Base-by-base conservation (phyloP, 2,888 invertebrate species). In the Crematogaster levior region DNA sequence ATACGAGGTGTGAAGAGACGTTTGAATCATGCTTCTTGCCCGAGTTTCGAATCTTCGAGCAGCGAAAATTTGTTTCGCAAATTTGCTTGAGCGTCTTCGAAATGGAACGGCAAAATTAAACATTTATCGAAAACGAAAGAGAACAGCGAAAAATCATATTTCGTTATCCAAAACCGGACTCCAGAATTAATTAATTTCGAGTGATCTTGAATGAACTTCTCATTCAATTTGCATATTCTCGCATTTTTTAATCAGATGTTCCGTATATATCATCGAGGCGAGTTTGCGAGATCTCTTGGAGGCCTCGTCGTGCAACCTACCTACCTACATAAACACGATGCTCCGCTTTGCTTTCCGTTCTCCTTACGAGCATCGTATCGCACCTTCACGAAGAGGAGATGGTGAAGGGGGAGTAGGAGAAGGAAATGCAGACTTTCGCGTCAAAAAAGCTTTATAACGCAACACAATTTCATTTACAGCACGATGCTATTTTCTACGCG, bases 331-430 rank as follows among this genome's bases (percentile, higher is more conserved):
- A 90, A 90, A 90, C 86, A 88, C 88, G 90, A 88, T 89, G 90
- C 90, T 90, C 90, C 90, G 89, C 90, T 90, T 90, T 90, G 90
- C 90, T 89, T 89, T 88, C 89, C 91, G 90, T 88, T 91, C 91
- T 90, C 90, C 90, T 90, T 91, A 91, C 90, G 86, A 85, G 85
- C 85, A 86, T 81, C 86, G 86, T 88, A 88, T 87, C 88, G 88
- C 89, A 88, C 86, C 89, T 89, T 84, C 86, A 75, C 86, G 84
- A 82, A 43, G 46, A 40, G 43, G 43, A 18, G 56, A 68, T 15
- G 34, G 18, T 43, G 40, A 84, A 82, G 79, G 82, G 84, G 84
- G 82, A 81, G 72, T 75, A 75, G 79, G 70, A 56, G 70, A 65
- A 60, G 21, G 68, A 74, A 24, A 68, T 24, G 65, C 27, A 56